Evolutionary conservation across 2,888 invertebrate genomes (phyloP).

Genomic region (Antheraea assamensis): DNA sequence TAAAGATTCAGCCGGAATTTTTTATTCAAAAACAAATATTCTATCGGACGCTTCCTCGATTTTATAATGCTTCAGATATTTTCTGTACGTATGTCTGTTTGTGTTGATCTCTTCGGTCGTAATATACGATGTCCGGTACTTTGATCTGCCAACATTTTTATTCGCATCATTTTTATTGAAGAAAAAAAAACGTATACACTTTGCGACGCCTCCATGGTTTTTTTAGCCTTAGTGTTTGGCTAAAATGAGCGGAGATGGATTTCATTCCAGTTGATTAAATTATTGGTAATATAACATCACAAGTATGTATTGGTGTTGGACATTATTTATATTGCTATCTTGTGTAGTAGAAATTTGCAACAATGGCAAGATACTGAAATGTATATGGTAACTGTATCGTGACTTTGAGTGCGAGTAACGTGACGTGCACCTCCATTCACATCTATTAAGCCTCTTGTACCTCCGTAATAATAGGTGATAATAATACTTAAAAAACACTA

Average conservation of each 20-base stretch:
- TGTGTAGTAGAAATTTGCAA: too few relatives aligned
- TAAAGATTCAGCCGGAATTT: neutral
- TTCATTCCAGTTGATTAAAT: neutral
- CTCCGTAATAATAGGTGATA: too few relatives aligned
- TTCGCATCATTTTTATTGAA: neutral
- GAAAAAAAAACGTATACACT: neutral
- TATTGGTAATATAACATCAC: neutral
- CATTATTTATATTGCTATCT: too few relatives aligned
- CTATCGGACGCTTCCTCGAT: neutral
- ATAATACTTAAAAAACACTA: too few relatives aligned
- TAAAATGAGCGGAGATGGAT: neutral
- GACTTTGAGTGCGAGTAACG: too few relatives aligned
- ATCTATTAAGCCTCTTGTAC: too few relatives aligned
- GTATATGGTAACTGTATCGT: too few relatives aligned
- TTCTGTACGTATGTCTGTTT: constrained; percentile 7
- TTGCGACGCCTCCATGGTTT: neutral
- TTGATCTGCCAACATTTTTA: constrained; percentile 36
- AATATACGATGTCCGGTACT: constrained; percentile 50
- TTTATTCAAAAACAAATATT: constrained; percentile 2
- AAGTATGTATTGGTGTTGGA: too few relatives aligned
- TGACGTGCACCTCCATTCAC: too few relatives aligned
- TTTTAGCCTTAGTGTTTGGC: neutral
- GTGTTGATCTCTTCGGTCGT: constrained; percentile 19
- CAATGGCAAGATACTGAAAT: too few relatives aligned
- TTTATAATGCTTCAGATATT: constrained; percentile 1